A percentile compares a stretch with the other conserved stretches of the same genome.
phyloP scores from a whole-genome alignment of 2,113 vertebrate genomes.

The Anguilla rostrata region DNA sequence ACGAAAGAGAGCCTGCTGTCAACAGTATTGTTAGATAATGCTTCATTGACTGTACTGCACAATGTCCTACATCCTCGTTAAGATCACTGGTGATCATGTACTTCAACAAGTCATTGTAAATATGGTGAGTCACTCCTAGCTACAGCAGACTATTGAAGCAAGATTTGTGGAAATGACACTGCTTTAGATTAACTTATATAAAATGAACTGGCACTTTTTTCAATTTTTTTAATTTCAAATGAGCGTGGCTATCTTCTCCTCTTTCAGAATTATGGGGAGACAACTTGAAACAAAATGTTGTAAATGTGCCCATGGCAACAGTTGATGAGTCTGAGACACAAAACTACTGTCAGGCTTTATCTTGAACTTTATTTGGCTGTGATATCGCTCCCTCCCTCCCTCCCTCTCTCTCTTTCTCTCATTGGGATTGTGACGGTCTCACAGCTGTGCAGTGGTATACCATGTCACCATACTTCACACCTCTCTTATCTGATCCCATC shows the following conservation, averaged over 20 bases:
- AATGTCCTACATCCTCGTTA: not conserved
- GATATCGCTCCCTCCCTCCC: not conserved
- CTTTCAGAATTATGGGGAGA: not conserved
- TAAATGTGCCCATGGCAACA: not conserved
- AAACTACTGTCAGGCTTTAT: not conserved
- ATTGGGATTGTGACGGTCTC: slow-evolving; percentile 42
- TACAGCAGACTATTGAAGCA: not conserved
- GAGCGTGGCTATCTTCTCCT: not conserved
- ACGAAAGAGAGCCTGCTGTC: not conserved
- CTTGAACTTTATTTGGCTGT: not conserved
- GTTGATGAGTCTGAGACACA: not conserved
- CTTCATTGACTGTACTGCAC: not conserved
- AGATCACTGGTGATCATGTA: not conserved
- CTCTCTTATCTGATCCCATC: slow-evolving; percentile 60
- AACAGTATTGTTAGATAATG: not conserved
- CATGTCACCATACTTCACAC: slow-evolving; percentile 53
- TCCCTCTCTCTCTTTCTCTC: not conserved
- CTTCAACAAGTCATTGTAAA: not conserved
- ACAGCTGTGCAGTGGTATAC: slow-evolving; percentile 27
- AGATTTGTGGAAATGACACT: not conserved
- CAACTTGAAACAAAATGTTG: not conserved
- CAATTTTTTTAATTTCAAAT: not conserved
- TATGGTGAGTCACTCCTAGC: not conserved
- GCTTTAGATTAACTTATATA: not conserved
- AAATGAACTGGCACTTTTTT: not conserved